A percentile compares a stretch with the other conserved stretches of the same genome.
Evolutionary conservation across 2,797 vertebrate species (phyloP).

Genomic region (Manis pentadactyla): DNA sequence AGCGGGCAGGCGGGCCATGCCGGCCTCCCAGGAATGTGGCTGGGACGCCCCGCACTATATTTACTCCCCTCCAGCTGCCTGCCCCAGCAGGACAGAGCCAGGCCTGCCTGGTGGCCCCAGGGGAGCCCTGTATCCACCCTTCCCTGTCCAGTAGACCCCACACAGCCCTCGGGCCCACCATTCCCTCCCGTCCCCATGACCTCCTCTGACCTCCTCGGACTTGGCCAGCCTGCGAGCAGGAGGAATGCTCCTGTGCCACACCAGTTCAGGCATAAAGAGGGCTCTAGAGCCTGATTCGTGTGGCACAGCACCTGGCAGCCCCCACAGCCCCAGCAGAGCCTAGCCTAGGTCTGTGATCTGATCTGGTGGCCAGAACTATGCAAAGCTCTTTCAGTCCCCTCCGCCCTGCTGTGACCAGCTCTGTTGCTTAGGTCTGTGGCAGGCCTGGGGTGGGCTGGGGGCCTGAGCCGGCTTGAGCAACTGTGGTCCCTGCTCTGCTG

Average conservation of each 20-base stretch:
- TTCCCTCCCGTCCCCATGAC: constrained; percentile 42
- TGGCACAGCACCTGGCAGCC: constrained; percentile 30
- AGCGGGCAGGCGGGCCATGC: constrained; percentile 70
- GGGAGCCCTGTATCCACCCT: constrained; percentile 65
- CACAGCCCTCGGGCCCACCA: constrained; percentile 39
- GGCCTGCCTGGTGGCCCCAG: constrained; percentile 78
- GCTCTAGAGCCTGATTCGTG: background rate
- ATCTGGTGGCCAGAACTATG: constrained; percentile 87
- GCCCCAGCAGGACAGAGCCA: constrained; percentile 79
- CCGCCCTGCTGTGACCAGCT: background rate
- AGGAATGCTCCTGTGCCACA: background rate
- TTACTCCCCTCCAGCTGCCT: constrained; percentile 78
- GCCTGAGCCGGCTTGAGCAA: background rate
- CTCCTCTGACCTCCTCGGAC: constrained; percentile 62
- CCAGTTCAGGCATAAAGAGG: background rate
- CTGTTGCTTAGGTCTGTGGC: background rate
- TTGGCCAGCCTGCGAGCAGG: background rate
- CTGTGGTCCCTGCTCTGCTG: background rate
- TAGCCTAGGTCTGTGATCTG: constrained; percentile 83
- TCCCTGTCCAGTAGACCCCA: constrained; percentile 66
- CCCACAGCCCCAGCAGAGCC: background rate
- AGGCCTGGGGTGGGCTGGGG: background rate
- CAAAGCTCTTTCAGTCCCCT: constrained; percentile 80
- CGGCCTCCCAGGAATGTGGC: constrained; percentile 83
- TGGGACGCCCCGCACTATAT: constrained; percentile 77